These are phyloP conservation scores for Sarcophaga carnaria DNA, from an alignment of 2,888 invertebrate species.

Conservation along the genomic window DNA sequence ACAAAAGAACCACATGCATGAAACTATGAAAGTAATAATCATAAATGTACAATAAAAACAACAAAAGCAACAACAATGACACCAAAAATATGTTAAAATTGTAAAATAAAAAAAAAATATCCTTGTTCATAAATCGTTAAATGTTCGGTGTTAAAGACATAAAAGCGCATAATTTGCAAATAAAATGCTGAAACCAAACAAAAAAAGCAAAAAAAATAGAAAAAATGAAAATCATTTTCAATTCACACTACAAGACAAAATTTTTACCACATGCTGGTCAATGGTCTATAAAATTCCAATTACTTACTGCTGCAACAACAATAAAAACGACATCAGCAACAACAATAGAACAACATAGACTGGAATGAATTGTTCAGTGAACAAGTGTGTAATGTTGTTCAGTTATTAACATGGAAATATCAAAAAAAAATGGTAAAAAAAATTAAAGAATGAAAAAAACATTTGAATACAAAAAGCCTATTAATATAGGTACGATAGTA, in stretches of 20 bases:
- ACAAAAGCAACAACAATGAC: neutral
- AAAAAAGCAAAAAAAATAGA: slow-evolving; percentile 35
- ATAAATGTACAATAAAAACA: slow-evolving; percentile 29
- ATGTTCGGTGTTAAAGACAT: slow-evolving; percentile 49
- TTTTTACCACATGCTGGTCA: slow-evolving; percentile 61
- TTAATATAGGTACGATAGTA: no score
- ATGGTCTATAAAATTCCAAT: slow-evolving; percentile 72
- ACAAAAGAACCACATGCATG: slow-evolving; percentile 39
- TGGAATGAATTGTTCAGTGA: neutral
- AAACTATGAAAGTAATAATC: slow-evolving; percentile 48
- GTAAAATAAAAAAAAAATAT: slow-evolving; percentile 24
- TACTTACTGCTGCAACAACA: slow-evolving; percentile 67
- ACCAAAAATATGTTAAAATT: slow-evolving; percentile 21
- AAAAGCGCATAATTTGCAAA: slow-evolving; percentile 33
- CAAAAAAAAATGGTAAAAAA: no score
- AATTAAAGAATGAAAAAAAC: neutral
- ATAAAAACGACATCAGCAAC: slow-evolving; percentile 31
- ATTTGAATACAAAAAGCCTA: no score
- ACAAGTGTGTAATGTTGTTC: slow-evolving; percentile 14
- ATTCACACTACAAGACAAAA: slow-evolving; percentile 39
- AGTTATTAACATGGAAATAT: neutral
- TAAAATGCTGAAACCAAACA: slow-evolving; percentile 14
- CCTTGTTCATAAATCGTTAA: slow-evolving; percentile 51
- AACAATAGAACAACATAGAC: neutral
- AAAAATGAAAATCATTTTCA: neutral